These are phyloP conservation scores for Cotesia vestalis DNA, from an alignment of 1,140 invertebrate species.

Conservation along the genomic window DNA sequence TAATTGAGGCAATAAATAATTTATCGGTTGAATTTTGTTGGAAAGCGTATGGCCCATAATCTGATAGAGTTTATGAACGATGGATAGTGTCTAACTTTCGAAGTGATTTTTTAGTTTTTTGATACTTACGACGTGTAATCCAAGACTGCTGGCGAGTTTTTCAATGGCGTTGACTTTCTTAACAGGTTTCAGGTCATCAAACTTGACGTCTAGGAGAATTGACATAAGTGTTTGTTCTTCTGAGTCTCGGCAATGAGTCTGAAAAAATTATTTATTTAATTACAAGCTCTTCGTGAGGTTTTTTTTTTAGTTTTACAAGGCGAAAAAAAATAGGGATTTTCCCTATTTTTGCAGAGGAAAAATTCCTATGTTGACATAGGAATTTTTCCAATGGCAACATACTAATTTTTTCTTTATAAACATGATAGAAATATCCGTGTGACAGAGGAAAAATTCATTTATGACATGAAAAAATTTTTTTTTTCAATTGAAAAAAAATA, in stretches of 20 bases:
- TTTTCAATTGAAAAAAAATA: too few relatives aligned
- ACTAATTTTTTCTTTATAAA: too few relatives aligned
- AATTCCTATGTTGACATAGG: too few relatives aligned
- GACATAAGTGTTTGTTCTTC: constrained; percentile 61
- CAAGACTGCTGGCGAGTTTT: constrained; percentile 67
- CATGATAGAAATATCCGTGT: too few relatives aligned
- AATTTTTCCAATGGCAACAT: too few relatives aligned
- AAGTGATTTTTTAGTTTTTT: constrained; percentile 20
- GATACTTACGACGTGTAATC: constrained; percentile 65
- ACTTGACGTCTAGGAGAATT: constrained; percentile 63
- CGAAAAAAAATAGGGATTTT: too few relatives aligned
- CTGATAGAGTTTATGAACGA: constrained; percentile 20
- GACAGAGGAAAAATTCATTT: too few relatives aligned
- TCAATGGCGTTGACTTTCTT: constrained; percentile 65
- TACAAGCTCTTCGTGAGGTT: neutral
- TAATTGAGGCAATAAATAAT: too few relatives aligned
- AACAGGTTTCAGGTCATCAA: constrained; percentile 63
- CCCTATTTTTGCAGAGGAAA: too few relatives aligned
- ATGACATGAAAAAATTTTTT: too few relatives aligned
- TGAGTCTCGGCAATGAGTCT: constrained; percentile 61
- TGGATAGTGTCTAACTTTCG: constrained; percentile 30
- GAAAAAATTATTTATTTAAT: constrained; percentile 40
- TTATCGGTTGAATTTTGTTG: too few relatives aligned
- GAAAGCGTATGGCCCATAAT: neutral
- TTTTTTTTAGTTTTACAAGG: too few relatives aligned